Percentiles rank a stretch among this genome's conserved stretches.
Conservation (phyloP, 1,140 invertebrate genomes). For the Phymorhynchus buccinoides region DNA sequence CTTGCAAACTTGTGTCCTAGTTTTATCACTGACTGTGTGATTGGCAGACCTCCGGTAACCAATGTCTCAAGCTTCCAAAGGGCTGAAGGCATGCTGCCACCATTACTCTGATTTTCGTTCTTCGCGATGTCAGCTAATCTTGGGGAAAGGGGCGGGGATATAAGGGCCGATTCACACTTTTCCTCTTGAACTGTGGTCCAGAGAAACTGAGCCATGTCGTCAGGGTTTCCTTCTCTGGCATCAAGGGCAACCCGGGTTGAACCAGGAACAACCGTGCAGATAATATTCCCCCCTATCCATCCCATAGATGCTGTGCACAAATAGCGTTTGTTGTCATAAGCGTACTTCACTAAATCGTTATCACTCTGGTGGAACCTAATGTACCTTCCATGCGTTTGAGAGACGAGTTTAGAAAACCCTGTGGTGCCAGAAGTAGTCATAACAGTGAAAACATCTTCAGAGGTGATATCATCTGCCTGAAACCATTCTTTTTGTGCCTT, state of each 20-base stretch:
- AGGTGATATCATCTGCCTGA: neutral
- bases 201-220: neutral
- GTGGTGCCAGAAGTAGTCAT: conserved; percentile 26
- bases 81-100: neutral
- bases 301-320: neutral
- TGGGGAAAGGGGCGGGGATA: neutral
- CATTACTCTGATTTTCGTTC: neutral
- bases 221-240: neutral
- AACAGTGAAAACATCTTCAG: neutral
- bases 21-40: neutral
- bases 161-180: neutral
- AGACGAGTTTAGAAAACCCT: conserved; percentile 18
- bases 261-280: neutral
- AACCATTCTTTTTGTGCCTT: neutral
- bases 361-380: neutral
- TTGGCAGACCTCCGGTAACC: neutral
- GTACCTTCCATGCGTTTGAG: neutral
- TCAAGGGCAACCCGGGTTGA: neutral
- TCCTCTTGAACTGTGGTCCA: neutral
- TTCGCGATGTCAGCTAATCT: neutral
- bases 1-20: neutral
- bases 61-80: neutral
- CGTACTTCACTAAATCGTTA: too few species aligned
- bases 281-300: neutral
- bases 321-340: too few species aligned